A percentile compares a stretch with the other conserved stretches of the same genome.
phyloP scores from a whole-genome alignment of 2,888 invertebrate genomes.

The Dusona sp. region DNA sequence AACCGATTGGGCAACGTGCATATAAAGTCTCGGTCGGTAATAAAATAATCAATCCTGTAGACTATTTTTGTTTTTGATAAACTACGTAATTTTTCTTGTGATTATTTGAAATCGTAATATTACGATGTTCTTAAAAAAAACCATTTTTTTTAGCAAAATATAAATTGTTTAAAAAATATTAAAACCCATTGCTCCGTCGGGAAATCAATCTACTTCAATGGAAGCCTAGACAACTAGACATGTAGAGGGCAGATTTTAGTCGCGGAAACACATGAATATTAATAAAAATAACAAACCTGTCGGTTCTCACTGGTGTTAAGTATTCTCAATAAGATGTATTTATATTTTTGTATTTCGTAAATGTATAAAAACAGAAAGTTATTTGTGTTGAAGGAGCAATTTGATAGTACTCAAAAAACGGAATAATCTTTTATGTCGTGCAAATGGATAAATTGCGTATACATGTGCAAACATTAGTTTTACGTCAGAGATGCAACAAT shows the following conservation, averaged over 20 bases:
- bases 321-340: not conserved
- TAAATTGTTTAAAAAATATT: no score
- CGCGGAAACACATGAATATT: not conserved
- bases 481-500: constrained; percentile 23
- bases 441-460: constrained; percentile 9
- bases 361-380: not conserved
- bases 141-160: no score
- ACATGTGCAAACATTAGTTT: constrained; percentile 9
- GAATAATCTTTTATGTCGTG: not conserved
- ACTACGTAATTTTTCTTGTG: no score
- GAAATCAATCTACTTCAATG: not conserved
- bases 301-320: not conserved
- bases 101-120: no score
- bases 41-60: no score
- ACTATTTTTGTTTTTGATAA: no score
- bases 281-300: constrained; percentile 1
- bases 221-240: not conserved
- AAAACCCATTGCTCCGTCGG: not conserved
- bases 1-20: not conserved
- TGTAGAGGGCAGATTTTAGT: constrained; percentile 1
- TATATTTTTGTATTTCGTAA: constrained; percentile 4
- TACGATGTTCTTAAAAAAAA: no score
- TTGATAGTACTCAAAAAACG: not conserved
- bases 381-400: not conserved
- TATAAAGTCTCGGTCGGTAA: not conserved